phyloP scores from a whole-genome alignment of 2,113 vertebrate genomes.

The Odocoileus hemionus region DNA sequence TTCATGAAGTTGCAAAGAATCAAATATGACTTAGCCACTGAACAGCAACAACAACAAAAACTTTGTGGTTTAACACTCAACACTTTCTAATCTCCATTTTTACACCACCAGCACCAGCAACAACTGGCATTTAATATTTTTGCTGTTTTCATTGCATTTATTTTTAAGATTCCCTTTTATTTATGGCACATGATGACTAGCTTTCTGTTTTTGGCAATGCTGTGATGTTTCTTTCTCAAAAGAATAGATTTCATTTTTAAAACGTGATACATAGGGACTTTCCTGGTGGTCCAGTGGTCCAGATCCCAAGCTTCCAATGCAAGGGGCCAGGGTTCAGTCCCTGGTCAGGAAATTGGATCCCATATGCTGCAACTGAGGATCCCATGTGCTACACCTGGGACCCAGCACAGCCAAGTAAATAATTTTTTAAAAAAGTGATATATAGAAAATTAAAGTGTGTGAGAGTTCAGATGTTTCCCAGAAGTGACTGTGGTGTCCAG shows the following conservation, averaged over 20 bases:
- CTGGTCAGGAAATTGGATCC: not conserved
- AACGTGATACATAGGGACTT: not conserved
- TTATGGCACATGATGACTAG: not conserved
- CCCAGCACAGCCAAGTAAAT: not conserved
- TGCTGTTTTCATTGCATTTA: not conserved
- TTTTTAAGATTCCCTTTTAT: not conserved
- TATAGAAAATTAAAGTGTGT: not conserved
- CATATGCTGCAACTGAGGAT: not conserved
- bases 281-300: not conserved
- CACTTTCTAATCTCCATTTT: not conserved
- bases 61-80: not conserved
- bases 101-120: rapidly evolving
- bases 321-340: not conserved
- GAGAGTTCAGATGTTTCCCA: not conserved
- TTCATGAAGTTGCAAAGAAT: not conserved
- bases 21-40: not conserved
- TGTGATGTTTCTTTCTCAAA: not conserved
- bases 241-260: not conserved
- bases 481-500: not conserved
- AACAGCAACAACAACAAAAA: not conserved
- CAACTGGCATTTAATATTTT: not conserved
- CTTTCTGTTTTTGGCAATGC: not conserved
- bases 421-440: not conserved
- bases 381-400: not conserved
- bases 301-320: not conserved